phyloP scores from a whole-genome alignment of 2,113 vertebrate species.

The Phrynosoma blainvillii region DNA sequence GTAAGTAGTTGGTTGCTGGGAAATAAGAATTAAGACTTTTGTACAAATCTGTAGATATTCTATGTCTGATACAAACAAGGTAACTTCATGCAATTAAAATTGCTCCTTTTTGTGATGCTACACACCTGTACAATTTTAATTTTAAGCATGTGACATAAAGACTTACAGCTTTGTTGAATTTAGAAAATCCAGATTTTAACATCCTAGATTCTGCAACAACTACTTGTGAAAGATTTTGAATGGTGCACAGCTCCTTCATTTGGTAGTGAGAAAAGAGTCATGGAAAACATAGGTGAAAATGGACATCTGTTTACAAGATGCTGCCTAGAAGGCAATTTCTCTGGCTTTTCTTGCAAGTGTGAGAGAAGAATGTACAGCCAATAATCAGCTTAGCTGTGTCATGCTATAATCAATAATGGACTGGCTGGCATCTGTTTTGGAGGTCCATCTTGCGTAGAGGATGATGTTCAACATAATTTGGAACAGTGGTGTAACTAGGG shows the following conservation, averaged over 20 bases:
- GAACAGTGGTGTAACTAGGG: too few relatives aligned
- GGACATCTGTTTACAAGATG: neutral
- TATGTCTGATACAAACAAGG: neutral
- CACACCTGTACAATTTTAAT: neutral
- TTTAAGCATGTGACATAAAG: neutral
- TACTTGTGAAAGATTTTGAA: neutral
- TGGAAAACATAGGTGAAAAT: neutral
- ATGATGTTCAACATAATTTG: too few relatives aligned
- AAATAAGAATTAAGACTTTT: neutral
- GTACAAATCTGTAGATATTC: rapidly evolving
- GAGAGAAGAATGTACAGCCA: neutral
- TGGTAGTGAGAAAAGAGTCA: neutral
- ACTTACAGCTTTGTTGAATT: neutral
- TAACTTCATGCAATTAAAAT: neutral
- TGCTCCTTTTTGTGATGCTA: neutral
- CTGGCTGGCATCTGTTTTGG: too few relatives aligned
- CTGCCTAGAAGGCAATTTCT: too few relatives aligned
- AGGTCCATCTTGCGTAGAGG: too few relatives aligned
- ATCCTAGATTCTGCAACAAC: neutral
- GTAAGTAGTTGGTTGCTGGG: slow-evolving; percentile 69
- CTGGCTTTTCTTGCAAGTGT: neutral
- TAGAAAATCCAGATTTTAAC: neutral
- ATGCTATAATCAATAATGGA: neutral
- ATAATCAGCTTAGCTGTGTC: neutral
- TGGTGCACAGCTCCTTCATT: neutral